Evolutionary conservation across 2,113 vertebrate species (phyloP).

Genomic region (Uria aalge): DNA sequence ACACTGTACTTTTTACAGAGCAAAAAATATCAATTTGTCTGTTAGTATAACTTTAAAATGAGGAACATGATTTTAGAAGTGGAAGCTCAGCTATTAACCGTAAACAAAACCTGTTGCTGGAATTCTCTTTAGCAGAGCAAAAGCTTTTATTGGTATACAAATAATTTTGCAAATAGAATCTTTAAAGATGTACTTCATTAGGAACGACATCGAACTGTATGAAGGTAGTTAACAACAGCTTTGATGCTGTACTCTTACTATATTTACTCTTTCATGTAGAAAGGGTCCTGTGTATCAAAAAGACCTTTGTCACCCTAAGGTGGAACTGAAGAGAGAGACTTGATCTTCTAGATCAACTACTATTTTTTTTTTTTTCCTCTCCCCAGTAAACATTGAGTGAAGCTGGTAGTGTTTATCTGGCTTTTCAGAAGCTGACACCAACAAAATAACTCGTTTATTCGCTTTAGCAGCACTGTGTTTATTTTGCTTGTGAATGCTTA

Average conservation of each 20-base stretch:
- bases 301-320: background rate
- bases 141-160: background rate
- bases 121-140: background rate
- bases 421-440: background rate
- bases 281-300: background rate
- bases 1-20: background rate
- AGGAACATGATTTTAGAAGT: conserved; percentile 49
- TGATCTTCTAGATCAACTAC: background rate
- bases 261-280: background rate
- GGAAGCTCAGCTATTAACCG: conserved; percentile 66
- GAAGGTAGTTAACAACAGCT: background rate
- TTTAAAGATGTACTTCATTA: background rate
- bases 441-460: background rate
- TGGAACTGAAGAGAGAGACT: background rate
- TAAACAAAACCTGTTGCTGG: background rate
- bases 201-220: background rate
- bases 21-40: background rate
- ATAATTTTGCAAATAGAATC: background rate
- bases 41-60: conserved; percentile 28
- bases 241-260: background rate
- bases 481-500: background rate
- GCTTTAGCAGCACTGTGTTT: background rate
- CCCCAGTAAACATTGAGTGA: background rate
- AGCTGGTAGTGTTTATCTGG: background rate
- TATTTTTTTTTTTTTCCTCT: background rate